phyloP scores from a whole-genome alignment of 2,888 invertebrate genomes.

The Myopa testacea region DNA sequence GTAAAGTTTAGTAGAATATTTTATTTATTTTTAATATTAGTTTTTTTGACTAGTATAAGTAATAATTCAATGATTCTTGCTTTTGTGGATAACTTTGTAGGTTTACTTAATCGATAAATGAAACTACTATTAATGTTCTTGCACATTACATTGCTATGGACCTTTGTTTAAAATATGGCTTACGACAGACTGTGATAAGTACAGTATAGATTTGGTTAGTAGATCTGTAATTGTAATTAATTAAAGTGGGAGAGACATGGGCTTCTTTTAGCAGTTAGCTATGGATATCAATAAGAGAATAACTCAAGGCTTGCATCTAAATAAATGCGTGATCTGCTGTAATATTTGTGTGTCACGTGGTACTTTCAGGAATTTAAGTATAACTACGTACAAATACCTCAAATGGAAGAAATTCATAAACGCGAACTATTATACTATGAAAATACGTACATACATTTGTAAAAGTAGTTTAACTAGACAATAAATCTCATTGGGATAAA shows the following conservation, averaged over 20 bases:
- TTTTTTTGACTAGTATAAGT: constrained; percentile 32
- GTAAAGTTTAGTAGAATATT: background rate
- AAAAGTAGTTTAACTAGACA: too few species aligned
- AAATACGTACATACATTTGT: too few species aligned
- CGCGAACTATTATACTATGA: too few species aligned
- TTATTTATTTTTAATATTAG: constrained; percentile 11
- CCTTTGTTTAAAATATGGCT: background rate
- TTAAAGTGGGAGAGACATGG: background rate
- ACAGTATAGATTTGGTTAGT: constrained; percentile 21
- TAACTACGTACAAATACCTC: background rate
- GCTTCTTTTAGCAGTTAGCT: background rate
- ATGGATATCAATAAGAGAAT: constrained; percentile 3
- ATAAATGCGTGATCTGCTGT: constrained; percentile 18
- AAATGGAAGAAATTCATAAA: constrained; percentile 3
- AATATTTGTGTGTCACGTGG: background rate
- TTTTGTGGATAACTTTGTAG: constrained; percentile 15
- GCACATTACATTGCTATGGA: background rate
- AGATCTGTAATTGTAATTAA: constrained; percentile 16
- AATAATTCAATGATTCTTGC: constrained; percentile 8
- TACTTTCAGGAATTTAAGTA: background rate
- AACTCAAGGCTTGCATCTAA: constrained; percentile 26
- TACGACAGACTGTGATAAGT: background rate
- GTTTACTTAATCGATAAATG: constrained; percentile 17
- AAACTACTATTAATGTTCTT: constrained; percentile 15
- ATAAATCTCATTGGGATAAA: too few species aligned